Evolutionary conservation across 2,888 invertebrate genomes (phyloP).

Genomic region (Pyrrhosoma nymphula): DNA sequence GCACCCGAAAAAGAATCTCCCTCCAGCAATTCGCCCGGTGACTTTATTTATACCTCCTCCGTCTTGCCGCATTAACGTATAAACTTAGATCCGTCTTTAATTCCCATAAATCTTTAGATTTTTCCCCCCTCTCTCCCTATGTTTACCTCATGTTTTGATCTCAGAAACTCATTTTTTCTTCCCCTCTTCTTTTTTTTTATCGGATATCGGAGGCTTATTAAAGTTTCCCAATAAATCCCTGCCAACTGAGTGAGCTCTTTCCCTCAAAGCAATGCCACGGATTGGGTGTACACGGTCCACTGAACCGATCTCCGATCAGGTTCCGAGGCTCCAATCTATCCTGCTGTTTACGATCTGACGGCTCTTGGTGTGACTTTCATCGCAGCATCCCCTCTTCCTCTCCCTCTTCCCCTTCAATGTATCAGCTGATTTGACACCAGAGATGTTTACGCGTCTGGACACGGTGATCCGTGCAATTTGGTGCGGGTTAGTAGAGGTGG

Average conservation of each 20-base stretch:
- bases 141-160: slow-evolving; percentile 43
- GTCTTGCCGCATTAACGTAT: neutral
- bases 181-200: slow-evolving; percentile 6
- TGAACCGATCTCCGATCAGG: slow-evolving; percentile 40
- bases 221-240: slow-evolving; percentile 64
- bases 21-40: neutral
- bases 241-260: slow-evolving; percentile 32
- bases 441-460: slow-evolving; percentile 48
- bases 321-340: slow-evolving; percentile 41
- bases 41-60: slow-evolving; percentile 8
- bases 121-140: neutral
- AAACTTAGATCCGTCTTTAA: slow-evolving; percentile 25
- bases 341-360: slow-evolving; percentile 52
- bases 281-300: slow-evolving; percentile 42
- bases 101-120: slow-evolving; percentile 25
- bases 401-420: neutral
- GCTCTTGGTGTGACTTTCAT: slow-evolving; percentile 60
- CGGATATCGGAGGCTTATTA: slow-evolving; percentile 52
- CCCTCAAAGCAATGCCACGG: slow-evolving; percentile 36
- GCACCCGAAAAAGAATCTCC: neutral
- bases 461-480: slow-evolving; percentile 52
- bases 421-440: slow-evolving; percentile 58
- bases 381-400: neutral
- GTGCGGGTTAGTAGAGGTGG: neutral
- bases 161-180: neutral